Evolutionary conservation across 2,888 invertebrate genomes (phyloP).

Genomic region (Frankliniella intonsa): DNA sequence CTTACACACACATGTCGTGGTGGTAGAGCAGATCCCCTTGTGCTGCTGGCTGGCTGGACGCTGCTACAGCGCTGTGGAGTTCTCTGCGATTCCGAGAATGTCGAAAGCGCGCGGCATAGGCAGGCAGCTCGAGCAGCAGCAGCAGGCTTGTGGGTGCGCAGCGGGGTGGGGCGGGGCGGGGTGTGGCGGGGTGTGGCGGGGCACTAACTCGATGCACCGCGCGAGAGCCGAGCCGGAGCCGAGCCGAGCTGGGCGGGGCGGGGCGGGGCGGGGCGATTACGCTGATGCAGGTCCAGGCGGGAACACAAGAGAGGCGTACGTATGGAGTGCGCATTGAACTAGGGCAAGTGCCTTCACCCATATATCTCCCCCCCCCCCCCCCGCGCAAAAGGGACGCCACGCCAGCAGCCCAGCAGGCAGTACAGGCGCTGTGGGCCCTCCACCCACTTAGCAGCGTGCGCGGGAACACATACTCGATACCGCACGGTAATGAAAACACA

Average conservation of each 20-base stretch:
- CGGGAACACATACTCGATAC: too few species aligned
- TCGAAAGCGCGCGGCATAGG: background rate
- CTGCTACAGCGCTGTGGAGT: background rate
- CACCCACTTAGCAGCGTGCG: too few species aligned
- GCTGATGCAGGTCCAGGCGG: slow-evolving; percentile 2
- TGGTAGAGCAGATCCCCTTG: background rate
- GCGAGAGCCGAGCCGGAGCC: background rate
- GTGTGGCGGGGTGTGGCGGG: background rate
- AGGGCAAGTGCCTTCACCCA: slow-evolving; percentile 10
- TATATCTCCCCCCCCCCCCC: background rate
- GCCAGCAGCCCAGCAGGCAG: too few species aligned
- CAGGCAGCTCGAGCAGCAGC: too few species aligned
- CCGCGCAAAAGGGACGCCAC: too few species aligned
- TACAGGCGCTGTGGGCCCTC: too few species aligned
- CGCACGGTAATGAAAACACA: too few species aligned
- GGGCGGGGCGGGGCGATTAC: background rate
- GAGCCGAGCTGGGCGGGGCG: background rate
- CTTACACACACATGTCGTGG: background rate
- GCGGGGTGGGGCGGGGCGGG: background rate
- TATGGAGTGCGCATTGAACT: background rate
- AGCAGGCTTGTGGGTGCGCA: background rate
- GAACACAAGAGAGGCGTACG: slow-evolving; percentile 15
- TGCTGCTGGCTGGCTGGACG: background rate
- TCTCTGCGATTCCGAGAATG: slow-evolving; percentile 16
- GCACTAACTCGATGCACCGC: slow-evolving; percentile 14